These are phyloP conservation scores for Megalopta genalis DNA, from an alignment of 1,140 invertebrate species.

Conservation along the genomic window DNA sequence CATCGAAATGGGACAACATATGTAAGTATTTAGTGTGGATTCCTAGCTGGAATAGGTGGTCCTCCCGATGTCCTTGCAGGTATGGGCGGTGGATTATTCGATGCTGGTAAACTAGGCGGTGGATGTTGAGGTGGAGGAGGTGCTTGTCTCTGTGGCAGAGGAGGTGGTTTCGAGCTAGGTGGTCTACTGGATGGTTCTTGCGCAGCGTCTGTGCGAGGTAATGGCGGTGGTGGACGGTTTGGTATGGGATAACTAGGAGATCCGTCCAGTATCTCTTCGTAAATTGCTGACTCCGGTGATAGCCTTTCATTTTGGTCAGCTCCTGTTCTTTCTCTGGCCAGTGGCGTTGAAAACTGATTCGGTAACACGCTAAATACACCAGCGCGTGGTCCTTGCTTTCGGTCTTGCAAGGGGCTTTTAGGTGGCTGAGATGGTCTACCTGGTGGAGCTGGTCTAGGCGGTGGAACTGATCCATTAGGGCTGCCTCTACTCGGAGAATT, in stretches of 20 bases:
- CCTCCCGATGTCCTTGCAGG: slow-evolving; percentile 84
- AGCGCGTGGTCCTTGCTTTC: slow-evolving; percentile 70
- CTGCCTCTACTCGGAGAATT: slow-evolving; percentile 63
- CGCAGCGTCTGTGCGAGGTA: slow-evolving; percentile 69
- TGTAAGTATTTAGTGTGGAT: slow-evolving; percentile 69
- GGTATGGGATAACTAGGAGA: slow-evolving; percentile 73
- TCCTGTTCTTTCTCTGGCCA: slow-evolving; percentile 10
- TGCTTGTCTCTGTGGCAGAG: slow-evolving; percentile 83
- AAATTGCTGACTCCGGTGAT: slow-evolving; percentile 79
- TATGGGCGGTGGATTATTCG: slow-evolving; percentile 82
- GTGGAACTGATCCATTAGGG: slow-evolving; percentile 63
- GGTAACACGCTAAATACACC: slow-evolving; percentile 71
- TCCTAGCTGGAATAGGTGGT: slow-evolving; percentile 86
- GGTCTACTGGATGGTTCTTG: slow-evolving; percentile 73
- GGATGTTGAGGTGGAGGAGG: slow-evolving; percentile 82
- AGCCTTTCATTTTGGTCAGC: slow-evolving; percentile 62
- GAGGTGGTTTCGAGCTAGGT: slow-evolving; percentile 82
- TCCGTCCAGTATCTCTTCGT: slow-evolving; percentile 81
- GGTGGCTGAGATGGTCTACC: slow-evolving; percentile 81
- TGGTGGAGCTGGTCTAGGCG: slow-evolving; percentile 79
- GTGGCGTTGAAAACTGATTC: slow-evolving; percentile 44
- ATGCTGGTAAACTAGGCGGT: slow-evolving; percentile 78
- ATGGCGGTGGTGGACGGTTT: slow-evolving; percentile 74
- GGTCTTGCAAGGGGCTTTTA: slow-evolving; percentile 66
- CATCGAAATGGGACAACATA: slow-evolving; percentile 9